These are phyloP conservation scores for Syngnathus floridae DNA, from an alignment of 2,113 vertebrate genomes.

Conservation along the genomic window DNA sequence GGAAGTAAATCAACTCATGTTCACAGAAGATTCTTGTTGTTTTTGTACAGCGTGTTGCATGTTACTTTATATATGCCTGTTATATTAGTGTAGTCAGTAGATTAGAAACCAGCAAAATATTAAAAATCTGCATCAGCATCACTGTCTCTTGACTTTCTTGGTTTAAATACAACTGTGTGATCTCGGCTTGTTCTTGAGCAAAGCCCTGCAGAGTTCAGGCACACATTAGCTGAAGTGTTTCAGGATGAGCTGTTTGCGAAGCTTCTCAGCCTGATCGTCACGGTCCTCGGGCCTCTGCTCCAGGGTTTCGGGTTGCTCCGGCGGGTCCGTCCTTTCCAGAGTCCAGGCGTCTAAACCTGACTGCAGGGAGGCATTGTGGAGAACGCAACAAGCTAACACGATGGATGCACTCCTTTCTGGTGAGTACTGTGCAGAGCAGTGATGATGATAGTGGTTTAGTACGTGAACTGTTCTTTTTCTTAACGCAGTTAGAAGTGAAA, in stretches of 20 bases:
- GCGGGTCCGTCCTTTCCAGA: conserved; percentile 67
- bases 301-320: conserved; percentile 77
- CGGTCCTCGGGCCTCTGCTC: conserved; percentile 76
- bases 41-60: conserved; percentile 63
- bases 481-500: not conserved
- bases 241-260: conserved; percentile 79
- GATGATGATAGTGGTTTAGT: not conserved
- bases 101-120: conserved; percentile 68
- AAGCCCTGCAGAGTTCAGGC: not conserved
- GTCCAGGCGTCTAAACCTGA: conserved; percentile 88
- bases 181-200: not conserved
- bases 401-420: conserved; percentile 91
- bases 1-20: conserved; percentile 21
- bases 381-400: conserved; percentile 89
- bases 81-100: conserved; percentile 67
- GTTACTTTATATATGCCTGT: conserved; percentile 56
- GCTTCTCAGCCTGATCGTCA: conserved; percentile 78
- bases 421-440: conserved; percentile 74
- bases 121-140: conserved; percentile 70
- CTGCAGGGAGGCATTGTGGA: conserved; percentile 90
- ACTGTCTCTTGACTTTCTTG: conserved; percentile 25
- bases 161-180: not conserved
- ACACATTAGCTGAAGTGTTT: conserved; percentile 79
- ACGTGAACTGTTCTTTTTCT: not conserved
- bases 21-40: conserved; percentile 5